Conservation (phyloP, 1,140 invertebrate genomes). For the Telenomus remus region DNA sequence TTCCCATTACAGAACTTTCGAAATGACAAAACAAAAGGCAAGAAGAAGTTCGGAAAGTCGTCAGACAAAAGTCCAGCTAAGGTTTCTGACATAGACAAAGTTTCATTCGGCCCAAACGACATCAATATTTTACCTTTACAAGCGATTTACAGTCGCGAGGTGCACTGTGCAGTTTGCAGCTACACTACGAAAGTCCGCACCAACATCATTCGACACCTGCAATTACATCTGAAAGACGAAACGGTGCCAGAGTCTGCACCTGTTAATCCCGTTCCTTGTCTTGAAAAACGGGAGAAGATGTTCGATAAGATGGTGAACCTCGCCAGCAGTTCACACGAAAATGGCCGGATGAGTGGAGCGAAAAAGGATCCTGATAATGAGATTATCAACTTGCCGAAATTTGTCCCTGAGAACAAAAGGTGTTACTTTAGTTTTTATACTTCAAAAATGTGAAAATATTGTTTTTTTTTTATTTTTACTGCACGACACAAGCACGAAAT, state of each 20-base stretch:
- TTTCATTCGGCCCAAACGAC: constrained; percentile 77
- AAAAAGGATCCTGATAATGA: constrained; percentile 58
- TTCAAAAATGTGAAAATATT: constrained; percentile 7
- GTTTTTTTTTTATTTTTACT: too few species aligned
- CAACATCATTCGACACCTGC: constrained; percentile 84
- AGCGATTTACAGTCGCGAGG: constrained; percentile 79
- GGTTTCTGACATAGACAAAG: constrained; percentile 66
- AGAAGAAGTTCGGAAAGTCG: constrained; percentile 52
- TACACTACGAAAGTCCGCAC: constrained; percentile 84
- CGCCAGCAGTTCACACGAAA: constrained; percentile 82
- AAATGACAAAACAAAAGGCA: constrained; percentile 51
- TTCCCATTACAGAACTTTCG: constrained; percentile 33
- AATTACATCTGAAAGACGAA: constrained; percentile 79
- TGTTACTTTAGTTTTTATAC: constrained; percentile 20
- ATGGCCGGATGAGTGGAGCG: constrained; percentile 70
- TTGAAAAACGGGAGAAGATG: constrained; percentile 85
- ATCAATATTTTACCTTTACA: constrained; percentile 79
- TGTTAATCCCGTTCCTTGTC: constrained; percentile 86
- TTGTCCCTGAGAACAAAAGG: constrained; percentile 80
- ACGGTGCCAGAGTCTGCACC: constrained; percentile 79
- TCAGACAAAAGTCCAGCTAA: constrained; percentile 58
- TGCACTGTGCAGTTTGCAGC: constrained; percentile 81
- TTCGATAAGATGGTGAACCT: constrained; percentile 91
- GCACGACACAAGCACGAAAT: too few species aligned
- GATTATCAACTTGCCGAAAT: constrained; percentile 75